These are phyloP conservation scores for Hirtodrosophila histrioides DNA, from an alignment of 2,888 invertebrate genomes.

Conservation along the genomic window DNA sequence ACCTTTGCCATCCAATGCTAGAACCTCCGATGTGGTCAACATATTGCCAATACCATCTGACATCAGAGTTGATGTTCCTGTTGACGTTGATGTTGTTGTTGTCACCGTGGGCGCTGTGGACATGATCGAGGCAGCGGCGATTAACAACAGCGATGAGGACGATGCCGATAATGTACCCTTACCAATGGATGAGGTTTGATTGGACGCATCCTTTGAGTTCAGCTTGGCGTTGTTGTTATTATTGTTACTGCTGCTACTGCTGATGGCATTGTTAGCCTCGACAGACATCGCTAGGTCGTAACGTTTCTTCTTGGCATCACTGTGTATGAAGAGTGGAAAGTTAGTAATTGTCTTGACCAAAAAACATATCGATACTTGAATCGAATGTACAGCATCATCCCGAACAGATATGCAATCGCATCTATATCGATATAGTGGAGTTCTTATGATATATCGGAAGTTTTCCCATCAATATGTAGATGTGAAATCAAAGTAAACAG, in stretches of 20 bases:
- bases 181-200: conserved; percentile 26
- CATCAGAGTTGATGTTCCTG: conserved; percentile 9
- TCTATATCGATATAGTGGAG: too few species aligned
- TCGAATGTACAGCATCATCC: too few species aligned
- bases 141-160: conserved; percentile 38
- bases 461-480: too few species aligned
- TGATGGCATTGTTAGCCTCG: conserved; percentile 47
- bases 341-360: neutral
- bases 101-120: conserved; percentile 47
- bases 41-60: conserved; percentile 48
- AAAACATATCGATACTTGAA: neutral
- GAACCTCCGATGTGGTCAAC: conserved; percentile 64
- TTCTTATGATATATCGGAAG: too few species aligned
- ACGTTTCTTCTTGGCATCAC: conserved; percentile 84
- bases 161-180: conserved; percentile 20
- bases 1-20: conserved; percentile 86
- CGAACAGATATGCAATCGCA: too few species aligned
- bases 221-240: conserved; percentile 38
- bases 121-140: conserved; percentile 49
- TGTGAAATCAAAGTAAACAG: too few species aligned
- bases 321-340: conserved; percentile 34
- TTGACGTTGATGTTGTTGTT: conserved; percentile 31
- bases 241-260: conserved; percentile 42
- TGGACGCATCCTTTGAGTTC: conserved; percentile 54
- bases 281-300: conserved; percentile 69